Evolutionary conservation across 2,888 invertebrate genomes (phyloP), one percentile per base, ranked within the genome.

Genomic region (Drosophila recens): DNA sequence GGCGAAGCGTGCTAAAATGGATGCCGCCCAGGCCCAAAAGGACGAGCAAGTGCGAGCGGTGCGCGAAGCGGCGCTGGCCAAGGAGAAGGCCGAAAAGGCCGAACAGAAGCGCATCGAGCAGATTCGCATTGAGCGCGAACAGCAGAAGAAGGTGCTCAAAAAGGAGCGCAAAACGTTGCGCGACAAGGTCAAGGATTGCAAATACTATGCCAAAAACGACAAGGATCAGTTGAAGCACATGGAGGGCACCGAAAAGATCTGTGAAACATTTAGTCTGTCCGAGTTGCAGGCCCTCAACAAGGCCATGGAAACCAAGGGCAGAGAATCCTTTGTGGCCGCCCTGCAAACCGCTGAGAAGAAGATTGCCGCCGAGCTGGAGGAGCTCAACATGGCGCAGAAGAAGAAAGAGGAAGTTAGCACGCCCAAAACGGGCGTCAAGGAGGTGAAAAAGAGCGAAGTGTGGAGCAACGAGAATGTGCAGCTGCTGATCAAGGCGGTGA

Each of bases 401-500:
- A 91, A 91, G 66, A 91, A 89, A 51, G 89, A 91, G 23, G 56
- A 56, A 0, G 67, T 4, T 23, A 64, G 17, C 5, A 62, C 67
- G 6, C 59, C 74, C 0, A 90, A 89, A 56, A 13, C 63, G 4
- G 74, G 93, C 94, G 11, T 94, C 94, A 90, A 91, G 56, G 91
- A 91, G 59, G 87, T 90, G 20, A 90, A 90, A 38, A 91, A 90
- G 51, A 54, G 46, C 6, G 90, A 91, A 10, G 67, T 92, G 65
- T 99, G 99, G 99, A 94, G 94, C 13, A 95, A 95, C 56, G 97
- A 96, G 69, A 97, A 98, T 91, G 94, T 98, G 20, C 97, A 98
- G 90, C 93, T 98, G 49, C 94, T 99, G 3, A 98, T 99, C 58
- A 99, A 99, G 93, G 98, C 98, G 20, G 98, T 99, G 0, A 99